Conservation (phyloP, 2,113 vertebrate genomes). For the Odocoileus hemionus region DNA sequence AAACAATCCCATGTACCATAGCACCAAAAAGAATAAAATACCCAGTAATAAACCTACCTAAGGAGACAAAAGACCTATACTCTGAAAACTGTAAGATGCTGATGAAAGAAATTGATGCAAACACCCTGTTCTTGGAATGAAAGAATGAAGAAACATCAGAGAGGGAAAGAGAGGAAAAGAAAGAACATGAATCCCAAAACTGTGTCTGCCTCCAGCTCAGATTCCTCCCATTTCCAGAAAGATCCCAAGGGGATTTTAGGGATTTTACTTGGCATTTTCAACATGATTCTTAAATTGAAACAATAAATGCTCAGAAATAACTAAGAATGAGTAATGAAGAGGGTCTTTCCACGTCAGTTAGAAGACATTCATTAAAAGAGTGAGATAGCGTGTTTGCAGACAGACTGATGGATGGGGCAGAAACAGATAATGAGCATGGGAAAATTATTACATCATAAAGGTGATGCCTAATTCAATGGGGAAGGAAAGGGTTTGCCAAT, state of each 20-base stretch:
- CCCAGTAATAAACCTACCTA: too few species aligned
- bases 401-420: not conserved
- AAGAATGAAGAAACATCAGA: not conserved
- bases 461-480: not conserved
- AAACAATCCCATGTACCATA: too few species aligned
- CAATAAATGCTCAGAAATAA: not conserved
- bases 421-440: not conserved
- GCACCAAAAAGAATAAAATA: too few species aligned
- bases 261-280: conserved; percentile 7
- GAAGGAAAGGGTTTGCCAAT: not conserved
- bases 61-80: not conserved
- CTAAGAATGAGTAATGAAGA: not conserved
- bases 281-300: not conserved
- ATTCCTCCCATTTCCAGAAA: not conserved
- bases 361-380: not conserved
- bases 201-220: not conserved
- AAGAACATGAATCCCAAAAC: not conserved
- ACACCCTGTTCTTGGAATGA: not conserved
- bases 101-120: not conserved
- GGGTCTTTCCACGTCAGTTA: not conserved
- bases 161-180: not conserved
- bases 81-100: not conserved
- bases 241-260: not conserved
- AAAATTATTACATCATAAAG: not conserved
- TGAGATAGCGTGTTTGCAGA: not conserved